Evolutionary conservation across 2,888 invertebrate species (phyloP), one percentile per base, ranked within the genome.

Genomic region (Campopleginae sp.): DNA sequence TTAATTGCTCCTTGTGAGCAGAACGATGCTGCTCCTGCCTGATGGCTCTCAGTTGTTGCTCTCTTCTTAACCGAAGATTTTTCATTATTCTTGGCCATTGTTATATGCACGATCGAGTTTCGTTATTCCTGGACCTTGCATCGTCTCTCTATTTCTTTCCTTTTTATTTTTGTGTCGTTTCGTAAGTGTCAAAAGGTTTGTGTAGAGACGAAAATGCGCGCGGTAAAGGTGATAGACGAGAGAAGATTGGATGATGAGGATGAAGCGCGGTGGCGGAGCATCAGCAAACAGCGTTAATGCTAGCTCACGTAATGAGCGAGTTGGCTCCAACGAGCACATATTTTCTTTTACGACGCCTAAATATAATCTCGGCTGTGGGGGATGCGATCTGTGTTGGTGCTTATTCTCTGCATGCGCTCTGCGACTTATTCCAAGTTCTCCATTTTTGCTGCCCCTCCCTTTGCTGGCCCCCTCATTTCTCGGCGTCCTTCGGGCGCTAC

Each of bases 261-360:
- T 23, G 63, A 76, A 42, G 54, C 61, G 74, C 51, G 31, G 38
- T 33, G 14, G 46, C 66, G 46, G 54, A 74, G 71, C 63, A 80
- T 63, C 74, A 63, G 84, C 77, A 86, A 86, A 80, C 88, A 88
- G 90, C 90, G 90, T 92, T 92, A 92, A 92, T 92, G 90, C 92
- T 92, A 92, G 91, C 92, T 91, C 92, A 87, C 91, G 92, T 93
- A 93, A 93, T 93, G 93, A 93, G 93, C 91, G 91, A 92, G 90
- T 93, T 93, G 93, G 93, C 93, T 92, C 93, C 92, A 91, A 91
- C 92, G 89, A 90, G 89, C 92, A 90, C 93, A 93, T 93, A 93
- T 92, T 93, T 93, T 92, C 92, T 92, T 93, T 92, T 93, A 93
- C 91, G 93, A 93, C 89, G 92, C 92, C 93, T 93, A 93, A 93